These are phyloP conservation scores for Engystomops pustulosus DNA, from an alignment of 2,113 vertebrate species.

Conservation along the genomic window DNA sequence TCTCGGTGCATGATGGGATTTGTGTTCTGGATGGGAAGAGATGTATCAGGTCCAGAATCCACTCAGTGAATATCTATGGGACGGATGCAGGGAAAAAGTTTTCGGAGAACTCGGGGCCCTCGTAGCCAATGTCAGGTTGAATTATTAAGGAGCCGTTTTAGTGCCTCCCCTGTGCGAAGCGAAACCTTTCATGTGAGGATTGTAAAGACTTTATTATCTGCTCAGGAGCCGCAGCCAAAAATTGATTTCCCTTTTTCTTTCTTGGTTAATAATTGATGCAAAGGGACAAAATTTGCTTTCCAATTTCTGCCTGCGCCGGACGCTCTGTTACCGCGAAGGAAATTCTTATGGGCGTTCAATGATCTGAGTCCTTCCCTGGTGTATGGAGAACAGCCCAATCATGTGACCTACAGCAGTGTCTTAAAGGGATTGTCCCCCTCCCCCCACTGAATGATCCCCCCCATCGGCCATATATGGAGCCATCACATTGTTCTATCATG, in stretches of 20 bases:
- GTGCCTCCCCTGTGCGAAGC: constrained; percentile 20
- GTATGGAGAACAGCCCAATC: neutral
- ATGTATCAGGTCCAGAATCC: neutral
- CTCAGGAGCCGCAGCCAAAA: constrained; percentile 34
- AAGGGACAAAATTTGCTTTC: constrained; percentile 32
- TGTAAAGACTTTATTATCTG: constrained; percentile 48
- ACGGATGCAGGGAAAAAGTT: neutral
- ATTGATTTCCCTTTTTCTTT: constrained; percentile 41
- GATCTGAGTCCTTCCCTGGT: neutral
- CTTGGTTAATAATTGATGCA: constrained; percentile 47
- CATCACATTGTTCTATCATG: no score
- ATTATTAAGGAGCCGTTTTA: constrained; percentile 49
- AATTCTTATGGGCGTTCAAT: constrained; percentile 32
- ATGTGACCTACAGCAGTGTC: neutral
- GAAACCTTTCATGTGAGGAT: constrained; percentile 42
- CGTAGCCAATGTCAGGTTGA: constrained; percentile 42
- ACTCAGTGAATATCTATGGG: neutral
- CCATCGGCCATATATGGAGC: no score
- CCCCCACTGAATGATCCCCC: no score
- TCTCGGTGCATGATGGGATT: no score
- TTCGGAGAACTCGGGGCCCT: neutral
- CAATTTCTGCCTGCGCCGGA: constrained; percentile 8
- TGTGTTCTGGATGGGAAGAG: neutral
- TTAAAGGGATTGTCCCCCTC: neutral
- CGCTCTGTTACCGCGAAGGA: constrained; percentile 23